Base-by-base conservation (phyloP, 2,888 invertebrate species). In the Lasioglossum malachurum region DNA sequence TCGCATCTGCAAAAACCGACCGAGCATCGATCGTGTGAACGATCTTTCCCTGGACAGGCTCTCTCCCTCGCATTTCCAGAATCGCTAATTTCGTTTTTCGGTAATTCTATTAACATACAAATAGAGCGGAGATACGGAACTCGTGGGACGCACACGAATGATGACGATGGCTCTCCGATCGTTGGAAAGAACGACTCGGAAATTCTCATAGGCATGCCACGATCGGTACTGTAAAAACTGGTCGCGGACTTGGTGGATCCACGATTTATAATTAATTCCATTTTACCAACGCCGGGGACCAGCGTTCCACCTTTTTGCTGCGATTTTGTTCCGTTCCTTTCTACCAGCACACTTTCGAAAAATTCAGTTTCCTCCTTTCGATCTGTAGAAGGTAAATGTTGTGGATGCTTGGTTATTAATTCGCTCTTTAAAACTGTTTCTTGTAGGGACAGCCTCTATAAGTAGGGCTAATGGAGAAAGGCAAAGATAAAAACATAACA, bases 181-280 rank as follows among this genome's bases (percentile, higher is more conserved):
- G 60, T 60, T 60, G 27, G 60, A 27, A 60, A 60, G 23, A 53
- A 53, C 53, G 3, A 3, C 53, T 53, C 53, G 2, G 53, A 53
- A 53, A 53, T 53, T 53, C 53, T 53, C 53, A 53, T 53, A 53
- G 53, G 53, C 53, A 53, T 53, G 53, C 53, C 53, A 53, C 23
- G 53, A 53, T 67, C 14, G 76, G 23, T n/a, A 14, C 16, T 16
- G 57, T 78, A 89, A 91, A 89, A 91, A 91, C 83, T 87, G 88
- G 87, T 83, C 80, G 75, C 31, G 46, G 82, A 87, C 84, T 87
- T 76, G 82, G 83, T 82, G 88, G 80, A 84, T 87, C 87, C 87
- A 80, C 82, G 88, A 91, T 88, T 91, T 91, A 91, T 89, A 91
- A 90, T 91, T 89, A 85, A 91, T 91, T 88, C 87, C 84, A 90